phyloP scores from a whole-genome alignment of 1,140 invertebrate genomes.

The Hypothenemus hampei region DNA sequence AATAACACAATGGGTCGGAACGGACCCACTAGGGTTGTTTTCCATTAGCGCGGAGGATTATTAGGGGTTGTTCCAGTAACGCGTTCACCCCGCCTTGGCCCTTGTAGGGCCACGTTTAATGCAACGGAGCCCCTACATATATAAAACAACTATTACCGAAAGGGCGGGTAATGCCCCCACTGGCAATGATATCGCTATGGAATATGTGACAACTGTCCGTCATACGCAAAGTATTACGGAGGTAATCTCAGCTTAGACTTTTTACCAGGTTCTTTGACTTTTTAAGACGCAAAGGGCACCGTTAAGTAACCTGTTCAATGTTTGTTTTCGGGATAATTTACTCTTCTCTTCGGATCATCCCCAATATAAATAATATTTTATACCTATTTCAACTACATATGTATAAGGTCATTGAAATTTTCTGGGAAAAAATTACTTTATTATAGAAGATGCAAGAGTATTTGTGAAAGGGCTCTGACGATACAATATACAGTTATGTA shows the following conservation, averaged over 20 bases:
- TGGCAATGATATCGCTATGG: slow-evolving; percentile 13
- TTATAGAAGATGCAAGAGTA: too few species aligned
- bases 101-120: slow-evolving; percentile 8
- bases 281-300: slow-evolving; percentile 17
- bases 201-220: slow-evolving; percentile 21
- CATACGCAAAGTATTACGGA: slow-evolving; percentile 19
- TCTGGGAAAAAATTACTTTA: too few species aligned
- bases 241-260: slow-evolving; percentile 25
- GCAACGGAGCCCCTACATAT: background rate
- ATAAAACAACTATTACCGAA: slow-evolving; percentile 27
- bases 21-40: slow-evolving; percentile 39
- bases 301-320: slow-evolving; percentile 19
- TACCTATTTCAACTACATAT: too few species aligned
- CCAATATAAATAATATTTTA: background rate
- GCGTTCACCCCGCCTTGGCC: slow-evolving; percentile 37
- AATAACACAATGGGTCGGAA: slow-evolving; percentile 41
- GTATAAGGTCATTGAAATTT: too few species aligned
- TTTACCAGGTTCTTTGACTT: slow-evolving; percentile 25
- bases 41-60: slow-evolving; percentile 44
- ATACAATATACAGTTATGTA: too few species aligned
- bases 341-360: background rate
- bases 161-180: slow-evolving; percentile 16
- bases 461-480: too few species aligned
- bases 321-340: slow-evolving; percentile 22
- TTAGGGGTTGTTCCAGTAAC: slow-evolving; percentile 41